Evolutionary conservation across 2,797 vertebrate species (phyloP).

Genomic region (Spatula versicolor): DNA sequence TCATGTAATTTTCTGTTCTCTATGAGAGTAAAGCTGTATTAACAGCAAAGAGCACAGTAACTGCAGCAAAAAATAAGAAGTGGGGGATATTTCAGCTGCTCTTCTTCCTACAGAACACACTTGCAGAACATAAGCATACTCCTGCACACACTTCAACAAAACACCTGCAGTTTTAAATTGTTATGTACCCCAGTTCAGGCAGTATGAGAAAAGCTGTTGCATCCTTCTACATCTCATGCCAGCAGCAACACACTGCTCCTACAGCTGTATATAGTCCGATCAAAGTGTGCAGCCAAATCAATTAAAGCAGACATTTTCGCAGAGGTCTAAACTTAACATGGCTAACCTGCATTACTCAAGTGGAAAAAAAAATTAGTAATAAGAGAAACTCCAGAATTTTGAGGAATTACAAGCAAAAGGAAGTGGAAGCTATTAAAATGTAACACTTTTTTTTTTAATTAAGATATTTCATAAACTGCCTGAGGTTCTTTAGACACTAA

Average conservation of each 20-base stretch:
- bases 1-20: not conserved
- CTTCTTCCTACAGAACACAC: not conserved
- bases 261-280: not conserved
- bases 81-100: not conserved
- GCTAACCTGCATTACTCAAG: not conserved
- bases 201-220: not conserved
- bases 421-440: not conserved
- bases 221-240: not conserved
- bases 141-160: not conserved
- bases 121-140: not conserved
- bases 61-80: not conserved
- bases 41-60: not conserved
- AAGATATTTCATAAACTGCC: not conserved
- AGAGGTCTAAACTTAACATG: not conserved
- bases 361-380: not conserved
- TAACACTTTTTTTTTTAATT: not conserved
- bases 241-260: not conserved
- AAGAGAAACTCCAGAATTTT: not conserved
- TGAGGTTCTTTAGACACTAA: not conserved
- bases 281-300: not conserved
- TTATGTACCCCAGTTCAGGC: not conserved
- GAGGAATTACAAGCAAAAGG: not conserved
- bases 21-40: not conserved
- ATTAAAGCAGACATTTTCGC: not conserved
- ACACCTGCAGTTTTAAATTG: not conserved